These are phyloP conservation scores for Andrena camellia DNA, from an alignment of 2,888 invertebrate genomes.

Conservation along the genomic window DNA sequence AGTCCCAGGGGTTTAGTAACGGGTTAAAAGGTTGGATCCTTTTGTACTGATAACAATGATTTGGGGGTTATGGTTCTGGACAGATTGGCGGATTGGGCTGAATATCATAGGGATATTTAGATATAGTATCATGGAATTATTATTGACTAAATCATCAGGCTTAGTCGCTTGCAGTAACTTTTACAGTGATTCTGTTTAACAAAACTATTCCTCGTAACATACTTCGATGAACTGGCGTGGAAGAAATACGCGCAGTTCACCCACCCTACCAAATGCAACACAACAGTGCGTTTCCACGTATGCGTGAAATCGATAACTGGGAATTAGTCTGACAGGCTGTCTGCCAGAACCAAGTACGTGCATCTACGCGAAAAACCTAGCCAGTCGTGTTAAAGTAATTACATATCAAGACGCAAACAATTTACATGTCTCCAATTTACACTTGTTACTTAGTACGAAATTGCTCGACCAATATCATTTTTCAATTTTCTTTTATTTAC, in stretches of 20 bases:
- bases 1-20: background rate
- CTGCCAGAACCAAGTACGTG: slow-evolving; percentile 66
- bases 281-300: slow-evolving; percentile 70
- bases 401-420: slow-evolving; percentile 5
- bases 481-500: background rate
- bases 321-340: slow-evolving; percentile 78
- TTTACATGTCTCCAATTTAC: background rate
- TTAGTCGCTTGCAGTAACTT: no score
- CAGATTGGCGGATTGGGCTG: background rate
- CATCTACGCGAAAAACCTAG: slow-evolving; percentile 54
- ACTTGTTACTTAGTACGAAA: background rate
- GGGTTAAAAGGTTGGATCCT: background rate
- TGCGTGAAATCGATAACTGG: slow-evolving; percentile 79
- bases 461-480: slow-evolving; percentile 6
- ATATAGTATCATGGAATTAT: background rate
- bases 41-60: background rate
- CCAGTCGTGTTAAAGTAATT: slow-evolving; percentile 47
- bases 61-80: background rate
- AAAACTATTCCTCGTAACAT: slow-evolving; percentile 13
- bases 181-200: no score
- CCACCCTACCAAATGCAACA: slow-evolving; percentile 60
- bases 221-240: slow-evolving; percentile 46
- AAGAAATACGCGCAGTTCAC: slow-evolving; percentile 53
- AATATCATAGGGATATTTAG: background rate
- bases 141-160: background rate